A percentile compares a stretch with the other conserved stretches of the same genome.
phyloP scores from a whole-genome alignment of 1,140 invertebrate species.

The Anastrepha ludens region DNA sequence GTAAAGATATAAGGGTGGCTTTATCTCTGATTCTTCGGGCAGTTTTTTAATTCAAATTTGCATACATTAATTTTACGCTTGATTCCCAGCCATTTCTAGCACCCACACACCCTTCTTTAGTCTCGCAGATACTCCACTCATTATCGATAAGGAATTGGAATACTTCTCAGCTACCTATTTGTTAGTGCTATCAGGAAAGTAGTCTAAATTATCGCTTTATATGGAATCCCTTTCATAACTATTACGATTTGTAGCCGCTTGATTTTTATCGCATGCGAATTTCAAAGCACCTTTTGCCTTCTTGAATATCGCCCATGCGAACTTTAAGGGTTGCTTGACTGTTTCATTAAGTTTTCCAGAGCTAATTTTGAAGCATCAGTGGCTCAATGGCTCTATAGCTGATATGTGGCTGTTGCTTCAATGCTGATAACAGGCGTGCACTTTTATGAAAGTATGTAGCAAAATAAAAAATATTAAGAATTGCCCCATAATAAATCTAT shows the following conservation, averaged over 20 bases:
- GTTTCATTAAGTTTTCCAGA: background rate
- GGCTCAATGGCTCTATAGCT: background rate
- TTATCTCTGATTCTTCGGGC: background rate
- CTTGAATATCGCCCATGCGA: background rate
- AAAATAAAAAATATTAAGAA: background rate
- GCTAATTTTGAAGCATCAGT: background rate
- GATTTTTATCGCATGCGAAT: background rate
- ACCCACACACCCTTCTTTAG: no score
- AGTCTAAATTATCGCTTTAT: background rate
- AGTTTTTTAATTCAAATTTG: background rate
- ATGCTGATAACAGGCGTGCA: background rate
- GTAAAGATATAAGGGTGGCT: background rate
- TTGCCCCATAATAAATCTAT: background rate
- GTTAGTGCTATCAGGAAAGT: background rate
- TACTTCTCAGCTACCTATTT: background rate
- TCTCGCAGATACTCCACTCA: no score
- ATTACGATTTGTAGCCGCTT: background rate
- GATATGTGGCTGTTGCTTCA: background rate
- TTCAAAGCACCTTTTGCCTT: background rate
- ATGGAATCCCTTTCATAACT: background rate
- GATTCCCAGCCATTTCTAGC: no score
- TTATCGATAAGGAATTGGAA: background rate
- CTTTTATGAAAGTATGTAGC: constrained; percentile 6
- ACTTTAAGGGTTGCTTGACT: background rate
- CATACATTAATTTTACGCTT: background rate